These are phyloP conservation scores for Mormyrus hasselquistii DNA, from an alignment of 2,797 vertebrate genomes.

Conservation along the genomic window DNA sequence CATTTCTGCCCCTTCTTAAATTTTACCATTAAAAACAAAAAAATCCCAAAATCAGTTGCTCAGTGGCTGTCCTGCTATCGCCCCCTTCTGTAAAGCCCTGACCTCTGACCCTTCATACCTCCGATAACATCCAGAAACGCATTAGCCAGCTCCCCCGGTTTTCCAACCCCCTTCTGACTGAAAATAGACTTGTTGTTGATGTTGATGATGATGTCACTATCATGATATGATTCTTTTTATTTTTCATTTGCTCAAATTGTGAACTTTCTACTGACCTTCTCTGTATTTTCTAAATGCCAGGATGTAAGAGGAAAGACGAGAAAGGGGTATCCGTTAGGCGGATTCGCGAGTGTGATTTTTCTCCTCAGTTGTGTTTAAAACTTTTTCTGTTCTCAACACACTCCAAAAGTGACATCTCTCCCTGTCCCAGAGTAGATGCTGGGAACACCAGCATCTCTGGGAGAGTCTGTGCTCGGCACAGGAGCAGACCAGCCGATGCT, in stretches of 20 bases:
- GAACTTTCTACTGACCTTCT: neutral
- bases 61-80: neutral
- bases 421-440: neutral
- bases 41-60: neutral
- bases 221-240: neutral
- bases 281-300: slow-evolving; percentile 7
- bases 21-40: neutral
- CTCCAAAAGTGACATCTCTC: neutral
- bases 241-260: neutral
- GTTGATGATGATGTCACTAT: neutral
- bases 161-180: slow-evolving; percentile 3
- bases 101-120: slow-evolving; percentile 6
- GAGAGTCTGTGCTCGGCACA: neutral
- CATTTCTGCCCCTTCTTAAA: neutral
- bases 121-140: neutral
- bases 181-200: neutral
- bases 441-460: neutral
- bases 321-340: neutral
- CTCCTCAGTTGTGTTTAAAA: neutral
- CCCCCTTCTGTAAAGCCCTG: neutral
- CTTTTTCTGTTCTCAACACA: neutral
- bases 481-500: neutral
- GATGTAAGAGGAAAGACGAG: neutral
- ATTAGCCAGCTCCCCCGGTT: neutral
- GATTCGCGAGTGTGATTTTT: neutral